These are phyloP conservation scores for Copsychus sechellarum DNA, from an alignment of 2,113 vertebrate genomes.

Conservation along the genomic window DNA sequence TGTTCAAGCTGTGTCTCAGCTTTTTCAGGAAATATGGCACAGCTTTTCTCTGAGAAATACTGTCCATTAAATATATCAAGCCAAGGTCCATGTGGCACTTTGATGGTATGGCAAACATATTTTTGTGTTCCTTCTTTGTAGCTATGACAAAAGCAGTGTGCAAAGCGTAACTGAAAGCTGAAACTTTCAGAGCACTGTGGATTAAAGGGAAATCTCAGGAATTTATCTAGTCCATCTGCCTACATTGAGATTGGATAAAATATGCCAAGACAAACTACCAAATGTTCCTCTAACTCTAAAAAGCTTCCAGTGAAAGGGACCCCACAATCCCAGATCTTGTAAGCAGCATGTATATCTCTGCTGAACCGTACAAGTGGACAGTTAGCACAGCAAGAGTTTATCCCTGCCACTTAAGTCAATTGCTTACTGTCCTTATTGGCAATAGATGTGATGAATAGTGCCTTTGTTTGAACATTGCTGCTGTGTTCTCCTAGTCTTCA, in stretches of 20 bases:
- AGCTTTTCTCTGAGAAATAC: background rate
- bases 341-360: background rate
- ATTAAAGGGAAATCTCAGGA: background rate
- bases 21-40: background rate
- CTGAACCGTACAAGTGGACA: background rate
- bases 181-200: background rate
- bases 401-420: background rate
- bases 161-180: background rate
- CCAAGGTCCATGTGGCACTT: background rate
- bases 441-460: background rate
- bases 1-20: background rate
- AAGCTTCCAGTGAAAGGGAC: background rate
- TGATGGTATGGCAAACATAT: rapidly evolving
- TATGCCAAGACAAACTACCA: background rate
- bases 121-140: background rate
- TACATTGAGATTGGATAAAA: background rate
- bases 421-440: background rate
- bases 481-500: background rate
- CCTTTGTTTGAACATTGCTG: background rate
- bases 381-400: background rate
- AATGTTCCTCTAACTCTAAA: background rate
- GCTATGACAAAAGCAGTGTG: background rate
- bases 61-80: background rate
- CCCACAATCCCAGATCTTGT: background rate
- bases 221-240: background rate